phyloP scores from a whole-genome alignment of 2,888 invertebrate species.

The Drosophila pseudotakahashii region DNA sequence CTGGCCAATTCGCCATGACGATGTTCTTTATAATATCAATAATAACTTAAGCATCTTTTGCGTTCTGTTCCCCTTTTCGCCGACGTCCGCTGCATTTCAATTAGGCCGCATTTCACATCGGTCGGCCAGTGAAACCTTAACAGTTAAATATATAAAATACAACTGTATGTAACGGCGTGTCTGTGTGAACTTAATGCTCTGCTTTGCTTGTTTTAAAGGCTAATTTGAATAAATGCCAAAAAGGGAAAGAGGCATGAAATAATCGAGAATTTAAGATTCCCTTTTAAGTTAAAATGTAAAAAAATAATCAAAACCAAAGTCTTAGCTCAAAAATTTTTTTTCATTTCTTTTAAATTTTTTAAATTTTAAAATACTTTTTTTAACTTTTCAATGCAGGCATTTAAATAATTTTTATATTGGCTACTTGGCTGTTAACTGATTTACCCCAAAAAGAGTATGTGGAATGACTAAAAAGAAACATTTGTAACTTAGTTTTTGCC shows the following conservation, averaged over 20 bases:
- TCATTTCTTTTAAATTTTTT: too few relatives aligned
- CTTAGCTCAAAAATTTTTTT: background rate
- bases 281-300: background rate
- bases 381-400: background rate
- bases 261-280: conserved; percentile 1
- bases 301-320: background rate
- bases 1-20: conserved; percentile 26
- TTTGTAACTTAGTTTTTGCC: conserved; percentile 52
- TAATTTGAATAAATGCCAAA: conserved; percentile 63
- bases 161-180: conserved; percentile 19
- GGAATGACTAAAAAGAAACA: conserved; percentile 37
- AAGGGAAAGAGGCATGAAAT: background rate
- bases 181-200: conserved; percentile 41
- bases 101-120: conserved; percentile 29
- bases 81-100: conserved; percentile 60
- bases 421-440: too few relatives aligned
- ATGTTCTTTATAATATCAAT: conserved; percentile 56
- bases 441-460: conserved; percentile 20
- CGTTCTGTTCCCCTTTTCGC: conserved; percentile 27
- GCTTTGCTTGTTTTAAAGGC: conserved; percentile 49
- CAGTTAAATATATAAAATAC: conserved; percentile 55
- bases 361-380: too few relatives aligned
- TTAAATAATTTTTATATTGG: background rate
- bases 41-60: conserved; percentile 58
- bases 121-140: conserved; percentile 46